phyloP scores from a whole-genome alignment of 2,888 invertebrate genomes.

The Drosophila mayaguana region DNA sequence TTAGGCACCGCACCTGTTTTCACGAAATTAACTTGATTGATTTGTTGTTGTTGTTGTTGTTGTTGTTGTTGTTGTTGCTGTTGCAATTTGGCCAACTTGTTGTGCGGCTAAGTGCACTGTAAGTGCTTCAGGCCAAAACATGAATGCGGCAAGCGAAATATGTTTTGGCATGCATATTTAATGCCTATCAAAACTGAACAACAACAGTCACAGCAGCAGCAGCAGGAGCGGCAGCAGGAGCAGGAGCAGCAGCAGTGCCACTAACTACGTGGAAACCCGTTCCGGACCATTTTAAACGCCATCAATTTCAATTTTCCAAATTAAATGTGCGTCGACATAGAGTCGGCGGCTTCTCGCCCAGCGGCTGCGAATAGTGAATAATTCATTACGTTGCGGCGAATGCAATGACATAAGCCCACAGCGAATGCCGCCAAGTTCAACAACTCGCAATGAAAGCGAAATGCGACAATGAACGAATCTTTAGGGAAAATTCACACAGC shows the following conservation, averaged over 20 bases:
- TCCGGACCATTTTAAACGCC: constrained; percentile 69
- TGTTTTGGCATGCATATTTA: constrained; percentile 74
- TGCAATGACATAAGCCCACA: constrained; percentile 72
- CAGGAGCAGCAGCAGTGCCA: constrained; percentile 11
- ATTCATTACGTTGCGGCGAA: constrained; percentile 65
- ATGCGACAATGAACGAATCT: constrained; percentile 38
- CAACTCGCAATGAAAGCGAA: constrained; percentile 54
- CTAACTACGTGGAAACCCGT: constrained; percentile 66
- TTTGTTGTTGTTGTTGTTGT: constrained; percentile 12
- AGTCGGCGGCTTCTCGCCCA: constrained; percentile 15
- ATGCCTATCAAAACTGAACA: constrained; percentile 59
- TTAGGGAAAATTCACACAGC: constrained; percentile 60
- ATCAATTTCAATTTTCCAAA: constrained; percentile 72
- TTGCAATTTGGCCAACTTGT: constrained; percentile 24
- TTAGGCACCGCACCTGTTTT: constrained; percentile 29
- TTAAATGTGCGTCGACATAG: constrained; percentile 39
- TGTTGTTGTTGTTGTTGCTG: constrained; percentile 16
- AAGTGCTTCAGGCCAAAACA: constrained; percentile 49
- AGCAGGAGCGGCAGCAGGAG: constrained; percentile 11
- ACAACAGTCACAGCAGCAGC: constrained; percentile 18
- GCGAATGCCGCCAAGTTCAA: constrained; percentile 62
- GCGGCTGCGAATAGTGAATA: constrained; percentile 57
- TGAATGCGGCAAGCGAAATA: constrained; percentile 70
- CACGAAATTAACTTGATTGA: constrained; percentile 32
- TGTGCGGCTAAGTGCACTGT: constrained; percentile 35